Percentiles rank a stretch among this genome's conserved stretches.
Conservation (phyloP, 2,888 invertebrate genomes). For the Chrysina gloriosa region DNA sequence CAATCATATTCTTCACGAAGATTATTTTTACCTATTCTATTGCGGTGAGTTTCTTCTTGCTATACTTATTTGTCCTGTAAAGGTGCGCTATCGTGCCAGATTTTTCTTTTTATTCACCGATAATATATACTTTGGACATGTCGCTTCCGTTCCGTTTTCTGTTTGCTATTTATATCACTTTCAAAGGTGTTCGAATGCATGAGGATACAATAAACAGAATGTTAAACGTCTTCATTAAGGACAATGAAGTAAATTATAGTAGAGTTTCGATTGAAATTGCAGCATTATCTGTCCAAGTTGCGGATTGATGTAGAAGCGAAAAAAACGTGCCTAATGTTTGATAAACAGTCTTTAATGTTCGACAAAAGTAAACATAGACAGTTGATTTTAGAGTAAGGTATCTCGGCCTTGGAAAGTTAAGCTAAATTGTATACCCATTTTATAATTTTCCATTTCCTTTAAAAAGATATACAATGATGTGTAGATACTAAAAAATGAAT, state of each 20-base stretch:
- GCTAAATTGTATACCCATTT: background rate
- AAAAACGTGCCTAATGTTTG: background rate
- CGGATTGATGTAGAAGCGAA: background rate
- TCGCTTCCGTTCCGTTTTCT: background rate
- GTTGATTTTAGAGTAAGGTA: conserved; percentile 6
- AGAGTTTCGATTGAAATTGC: background rate
- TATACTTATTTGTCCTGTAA: conserved; percentile 12
- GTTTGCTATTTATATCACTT: background rate
- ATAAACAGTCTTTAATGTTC: conserved; percentile 23
- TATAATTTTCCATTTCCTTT: background rate
- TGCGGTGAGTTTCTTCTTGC: conserved; percentile 49
- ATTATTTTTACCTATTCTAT: conserved; percentile 55
- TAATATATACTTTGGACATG: background rate
- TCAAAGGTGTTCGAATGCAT: too few species aligned
- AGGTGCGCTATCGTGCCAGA: background rate
- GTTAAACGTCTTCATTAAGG: too few species aligned
- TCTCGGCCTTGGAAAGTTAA: background rate
- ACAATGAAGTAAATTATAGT: too few species aligned
- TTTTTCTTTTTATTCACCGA: background rate
- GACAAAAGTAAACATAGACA: background rate
- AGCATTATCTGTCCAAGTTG: background rate
- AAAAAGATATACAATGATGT: too few species aligned
- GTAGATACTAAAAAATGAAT: background rate
- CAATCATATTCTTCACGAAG: conserved; percentile 49
- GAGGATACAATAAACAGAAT: too few species aligned